These are phyloP conservation scores for Callimorpha dominula DNA, from an alignment of 2,888 invertebrate species.

Conservation along the genomic window DNA sequence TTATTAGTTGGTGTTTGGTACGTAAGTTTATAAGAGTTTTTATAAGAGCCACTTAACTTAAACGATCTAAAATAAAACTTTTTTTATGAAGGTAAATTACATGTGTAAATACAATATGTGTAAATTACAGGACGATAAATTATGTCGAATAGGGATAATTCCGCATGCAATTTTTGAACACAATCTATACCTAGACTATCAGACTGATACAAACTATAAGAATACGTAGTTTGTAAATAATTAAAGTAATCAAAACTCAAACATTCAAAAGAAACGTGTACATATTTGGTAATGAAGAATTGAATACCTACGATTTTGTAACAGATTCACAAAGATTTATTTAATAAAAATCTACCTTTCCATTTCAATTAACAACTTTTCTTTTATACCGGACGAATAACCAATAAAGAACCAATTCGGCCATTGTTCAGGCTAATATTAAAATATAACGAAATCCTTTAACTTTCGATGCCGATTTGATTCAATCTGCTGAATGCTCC, in stretches of 20 bases:
- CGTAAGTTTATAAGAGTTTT: too few relatives aligned
- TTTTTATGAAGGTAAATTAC: too few relatives aligned
- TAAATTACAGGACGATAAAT: too few relatives aligned
- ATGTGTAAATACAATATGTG: too few relatives aligned
- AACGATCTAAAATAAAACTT: too few relatives aligned
- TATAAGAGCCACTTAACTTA: too few relatives aligned
- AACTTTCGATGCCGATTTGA: slow-evolving; percentile 35
- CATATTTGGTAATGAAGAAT: slow-evolving; percentile 7
- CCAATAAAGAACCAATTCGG: neutral
- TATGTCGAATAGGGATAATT: too few relatives aligned
- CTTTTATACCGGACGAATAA: slow-evolving; percentile 21
- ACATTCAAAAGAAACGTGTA: neutral
- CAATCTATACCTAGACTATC: neutral
- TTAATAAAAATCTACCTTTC: slow-evolving; percentile 37
- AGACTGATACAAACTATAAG: too few relatives aligned
- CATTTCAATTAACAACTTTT: slow-evolving; percentile 24
- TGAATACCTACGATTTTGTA: slow-evolving; percentile 16
- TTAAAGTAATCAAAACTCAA: neutral
- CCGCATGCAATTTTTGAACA: neutral
- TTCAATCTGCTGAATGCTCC: slow-evolving; percentile 59
- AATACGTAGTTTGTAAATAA: too few relatives aligned
- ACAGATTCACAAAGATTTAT: slow-evolving; percentile 41
- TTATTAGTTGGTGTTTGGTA: too few relatives aligned
- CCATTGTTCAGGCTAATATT: slow-evolving; percentile 46
- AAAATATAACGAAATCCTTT: slow-evolving; percentile 41